phyloP scores from a whole-genome alignment of 1,140 invertebrate species.

The Drosophila azteca region DNA sequence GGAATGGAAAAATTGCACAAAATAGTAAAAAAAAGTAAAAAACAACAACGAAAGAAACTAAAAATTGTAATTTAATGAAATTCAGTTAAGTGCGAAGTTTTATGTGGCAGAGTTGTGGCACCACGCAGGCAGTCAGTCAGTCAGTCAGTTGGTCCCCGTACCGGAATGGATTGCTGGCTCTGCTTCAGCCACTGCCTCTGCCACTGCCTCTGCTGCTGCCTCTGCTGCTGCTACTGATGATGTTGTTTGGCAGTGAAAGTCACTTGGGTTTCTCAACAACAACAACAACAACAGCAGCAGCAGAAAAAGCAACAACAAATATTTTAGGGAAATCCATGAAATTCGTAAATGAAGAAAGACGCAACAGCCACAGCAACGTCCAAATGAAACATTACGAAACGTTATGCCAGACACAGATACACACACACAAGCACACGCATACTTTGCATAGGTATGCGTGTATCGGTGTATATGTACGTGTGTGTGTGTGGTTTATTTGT shows the following conservation, averaged over 20 bases:
- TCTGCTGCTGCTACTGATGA: conserved; percentile 31
- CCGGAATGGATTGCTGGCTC: conserved; percentile 33
- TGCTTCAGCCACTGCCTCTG: conserved; percentile 9
- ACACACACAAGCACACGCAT: conserved; percentile 2
- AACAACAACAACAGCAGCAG: conserved; percentile 8
- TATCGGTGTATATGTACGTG: no score
- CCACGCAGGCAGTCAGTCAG: conserved; percentile 35
- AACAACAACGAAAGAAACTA: conserved; percentile 7
- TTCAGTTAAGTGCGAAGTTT: conserved; percentile 43
- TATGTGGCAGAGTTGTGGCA: conserved; percentile 41
- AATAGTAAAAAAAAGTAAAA: conserved; percentile 11
- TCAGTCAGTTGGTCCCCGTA: conserved; percentile 37
- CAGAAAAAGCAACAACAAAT: conserved; percentile 46
- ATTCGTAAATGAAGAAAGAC: conserved; percentile 78
- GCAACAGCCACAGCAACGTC: conserved; percentile 36
- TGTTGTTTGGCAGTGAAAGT: conserved; percentile 71
- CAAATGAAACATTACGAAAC: conserved; percentile 69
- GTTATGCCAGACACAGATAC: conserved; percentile 38
- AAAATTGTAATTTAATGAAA: conserved; percentile 43
- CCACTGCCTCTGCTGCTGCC: background rate
- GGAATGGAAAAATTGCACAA: conserved; percentile 35
- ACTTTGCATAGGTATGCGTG: conserved; percentile 26
- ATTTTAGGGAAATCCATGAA: conserved; percentile 80
- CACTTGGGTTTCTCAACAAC: conserved; percentile 72
- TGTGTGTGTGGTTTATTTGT: conserved; percentile 17